These are phyloP conservation scores for Pilophorus perplexus DNA, from an alignment of 2,888 invertebrate species.

Conservation along the genomic window DNA sequence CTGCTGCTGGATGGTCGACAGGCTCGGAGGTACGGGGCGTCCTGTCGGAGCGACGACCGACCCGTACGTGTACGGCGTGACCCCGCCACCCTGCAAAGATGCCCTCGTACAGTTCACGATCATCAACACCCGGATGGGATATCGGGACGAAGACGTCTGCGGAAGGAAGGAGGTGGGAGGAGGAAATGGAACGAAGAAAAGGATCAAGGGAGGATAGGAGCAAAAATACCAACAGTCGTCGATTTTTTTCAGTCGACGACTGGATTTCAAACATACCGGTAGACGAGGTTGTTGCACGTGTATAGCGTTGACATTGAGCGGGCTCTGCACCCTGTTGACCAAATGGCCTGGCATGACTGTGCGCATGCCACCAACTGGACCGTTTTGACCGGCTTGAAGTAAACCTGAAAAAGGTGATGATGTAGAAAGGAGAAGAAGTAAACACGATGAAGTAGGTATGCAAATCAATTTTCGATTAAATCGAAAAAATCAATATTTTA, in stretches of 20 bases:
- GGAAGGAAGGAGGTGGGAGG: neutral
- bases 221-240: no score
- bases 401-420: slow-evolving; percentile 40
- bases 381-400: slow-evolving; percentile 44
- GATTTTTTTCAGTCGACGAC: no score
- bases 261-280: slow-evolving; percentile 28
- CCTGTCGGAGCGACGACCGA: slow-evolving; percentile 55
- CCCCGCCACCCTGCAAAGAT: slow-evolving; percentile 47
- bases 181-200: neutral
- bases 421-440: no score
- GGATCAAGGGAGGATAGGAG: slow-evolving; percentile 2
- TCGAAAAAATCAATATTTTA: no score
- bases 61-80: slow-evolving; percentile 52
- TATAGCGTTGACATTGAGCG: slow-evolving; percentile 51
- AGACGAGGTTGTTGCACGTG: slow-evolving; percentile 44
- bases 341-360: slow-evolving; percentile 51
- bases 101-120: slow-evolving; percentile 4
- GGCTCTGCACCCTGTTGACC: slow-evolving; percentile 53
- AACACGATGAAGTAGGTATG: no score
- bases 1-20: slow-evolving; percentile 52
- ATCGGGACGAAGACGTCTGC: no score
- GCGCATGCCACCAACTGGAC: slow-evolving; percentile 54
- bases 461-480: no score
- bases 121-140: slow-evolving; percentile 21
- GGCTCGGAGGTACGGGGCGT: slow-evolving; percentile 53